Evolutionary conservation across 1,140 invertebrate species (phyloP).

Genomic region (Papilio machaon): DNA sequence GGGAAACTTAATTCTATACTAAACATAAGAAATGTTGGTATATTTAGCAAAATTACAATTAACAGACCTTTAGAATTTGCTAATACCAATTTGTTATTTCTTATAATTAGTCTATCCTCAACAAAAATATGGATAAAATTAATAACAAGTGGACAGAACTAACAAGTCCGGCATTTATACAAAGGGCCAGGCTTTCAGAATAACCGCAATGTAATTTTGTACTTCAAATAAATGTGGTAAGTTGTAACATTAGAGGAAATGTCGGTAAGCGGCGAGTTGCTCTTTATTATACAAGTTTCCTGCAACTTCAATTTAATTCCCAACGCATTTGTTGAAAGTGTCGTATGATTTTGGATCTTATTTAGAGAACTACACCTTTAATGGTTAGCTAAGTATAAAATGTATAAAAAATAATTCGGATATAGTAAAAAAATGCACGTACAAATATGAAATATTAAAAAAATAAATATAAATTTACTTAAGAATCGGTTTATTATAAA

Average conservation of each 20-base stretch:
- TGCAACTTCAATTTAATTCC: background rate
- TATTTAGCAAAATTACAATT: too few species aligned
- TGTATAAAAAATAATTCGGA: too few species aligned
- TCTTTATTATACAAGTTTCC: slow-evolving; percentile 24
- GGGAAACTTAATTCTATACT: too few species aligned
- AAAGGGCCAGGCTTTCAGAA: background rate
- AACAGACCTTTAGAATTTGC: too few species aligned
- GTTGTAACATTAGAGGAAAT: slow-evolving; percentile 2
- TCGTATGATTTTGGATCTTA: background rate
- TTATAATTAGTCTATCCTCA: too few species aligned
- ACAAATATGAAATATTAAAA: too few species aligned
- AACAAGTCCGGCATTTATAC: background rate
- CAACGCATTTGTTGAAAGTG: background rate
- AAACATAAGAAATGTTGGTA: too few species aligned
- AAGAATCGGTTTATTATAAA: slow-evolving; percentile 1
- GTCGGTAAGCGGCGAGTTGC: background rate
- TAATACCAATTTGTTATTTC: too few species aligned
- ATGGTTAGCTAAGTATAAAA: background rate
- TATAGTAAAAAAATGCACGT: too few species aligned
- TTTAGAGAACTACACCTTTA: background rate
- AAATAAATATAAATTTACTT: background rate
- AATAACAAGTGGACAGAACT: background rate
- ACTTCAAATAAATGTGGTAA: slow-evolving; percentile 16
- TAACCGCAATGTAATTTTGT: background rate
- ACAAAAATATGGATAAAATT: background rate